Conservation (phyloP, 1,140 invertebrate species). For the Sinonovacula constricta region DNA sequence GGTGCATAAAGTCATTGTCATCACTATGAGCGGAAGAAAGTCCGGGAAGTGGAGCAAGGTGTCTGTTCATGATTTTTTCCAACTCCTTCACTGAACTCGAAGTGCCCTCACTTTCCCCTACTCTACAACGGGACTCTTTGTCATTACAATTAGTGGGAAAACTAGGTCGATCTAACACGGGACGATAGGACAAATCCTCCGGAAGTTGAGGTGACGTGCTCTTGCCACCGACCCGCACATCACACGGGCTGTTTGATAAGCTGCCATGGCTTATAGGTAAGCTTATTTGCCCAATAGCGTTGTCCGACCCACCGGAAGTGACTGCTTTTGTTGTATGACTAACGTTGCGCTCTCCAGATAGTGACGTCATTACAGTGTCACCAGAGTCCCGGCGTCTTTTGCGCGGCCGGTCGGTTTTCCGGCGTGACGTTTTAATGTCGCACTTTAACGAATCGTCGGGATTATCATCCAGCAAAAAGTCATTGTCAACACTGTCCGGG, state of each 20-base stretch:
- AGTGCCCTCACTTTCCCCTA: slow-evolving; percentile 10
- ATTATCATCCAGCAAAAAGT: slow-evolving; percentile 50
- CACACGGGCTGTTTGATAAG: slow-evolving; percentile 20
- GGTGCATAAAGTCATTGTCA: background rate
- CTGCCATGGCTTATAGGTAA: slow-evolving; percentile 22
- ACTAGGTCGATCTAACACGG: slow-evolving; percentile 7
- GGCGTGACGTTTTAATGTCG: slow-evolving; percentile 71
- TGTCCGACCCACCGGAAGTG: background rate
- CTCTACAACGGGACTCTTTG: slow-evolving; percentile 1
- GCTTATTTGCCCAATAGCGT: slow-evolving; percentile 15
- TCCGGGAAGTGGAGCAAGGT: slow-evolving; percentile 90
- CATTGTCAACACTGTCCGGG: slow-evolving; percentile 75
- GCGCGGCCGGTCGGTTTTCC: slow-evolving; percentile 75
- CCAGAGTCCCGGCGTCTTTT: slow-evolving; percentile 68
- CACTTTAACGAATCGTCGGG: slow-evolving; percentile 31
- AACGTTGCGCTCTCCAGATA: slow-evolving; percentile 5
- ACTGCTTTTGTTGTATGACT: background rate
- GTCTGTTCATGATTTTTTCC: slow-evolving; percentile 97
- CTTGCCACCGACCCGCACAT: background rate
- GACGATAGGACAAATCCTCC: slow-evolving; percentile 29
- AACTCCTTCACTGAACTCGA: slow-evolving; percentile 90
- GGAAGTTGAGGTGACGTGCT: slow-evolving; percentile 26
- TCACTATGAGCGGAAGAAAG: slow-evolving; percentile 60
- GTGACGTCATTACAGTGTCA: background rate
- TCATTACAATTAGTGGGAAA: slow-evolving; percentile 1